Percentiles rank a stretch among this genome's conserved stretches.
Evolutionary conservation across 2,113 vertebrate species (phyloP).

Genomic region (Notarius quadriscutis): DNA sequence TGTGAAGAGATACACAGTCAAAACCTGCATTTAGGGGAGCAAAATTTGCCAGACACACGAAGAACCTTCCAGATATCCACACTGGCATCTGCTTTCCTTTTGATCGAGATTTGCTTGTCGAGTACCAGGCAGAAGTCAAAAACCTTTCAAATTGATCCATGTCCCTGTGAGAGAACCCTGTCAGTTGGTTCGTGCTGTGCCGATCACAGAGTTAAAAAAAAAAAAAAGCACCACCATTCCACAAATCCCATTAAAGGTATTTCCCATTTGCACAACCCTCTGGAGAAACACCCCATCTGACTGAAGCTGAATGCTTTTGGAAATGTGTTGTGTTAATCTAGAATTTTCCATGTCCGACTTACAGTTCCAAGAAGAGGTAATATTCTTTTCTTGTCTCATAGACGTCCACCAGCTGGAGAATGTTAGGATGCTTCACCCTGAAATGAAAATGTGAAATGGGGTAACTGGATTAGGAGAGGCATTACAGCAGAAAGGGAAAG

Average conservation of each 20-base stretch:
- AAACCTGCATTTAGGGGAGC: background rate
- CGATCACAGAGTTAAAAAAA: background rate
- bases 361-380: constrained; percentile 98
- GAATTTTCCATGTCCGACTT: constrained; percentile 70
- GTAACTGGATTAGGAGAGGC: background rate
- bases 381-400: constrained; percentile 97
- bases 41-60: background rate
- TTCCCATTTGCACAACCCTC: background rate
- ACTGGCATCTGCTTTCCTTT: background rate
- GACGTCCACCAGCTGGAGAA: constrained; percentile 94
- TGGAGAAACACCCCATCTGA: background rate
- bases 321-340: background rate
- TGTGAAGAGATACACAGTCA: background rate
- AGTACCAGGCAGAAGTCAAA: background rate
- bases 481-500: background rate
- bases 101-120: background rate
- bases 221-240: background rate
- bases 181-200: background rate
- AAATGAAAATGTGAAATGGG: constrained; percentile 3
- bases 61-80: background rate
- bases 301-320: background rate
- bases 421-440: constrained; percentile 98
- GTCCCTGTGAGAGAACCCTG: background rate
- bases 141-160: background rate
- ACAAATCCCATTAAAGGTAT: background rate